Evolutionary conservation across 2,113 vertebrate genomes (phyloP).

Genomic region (Pristiophorus japonicus): DNA sequence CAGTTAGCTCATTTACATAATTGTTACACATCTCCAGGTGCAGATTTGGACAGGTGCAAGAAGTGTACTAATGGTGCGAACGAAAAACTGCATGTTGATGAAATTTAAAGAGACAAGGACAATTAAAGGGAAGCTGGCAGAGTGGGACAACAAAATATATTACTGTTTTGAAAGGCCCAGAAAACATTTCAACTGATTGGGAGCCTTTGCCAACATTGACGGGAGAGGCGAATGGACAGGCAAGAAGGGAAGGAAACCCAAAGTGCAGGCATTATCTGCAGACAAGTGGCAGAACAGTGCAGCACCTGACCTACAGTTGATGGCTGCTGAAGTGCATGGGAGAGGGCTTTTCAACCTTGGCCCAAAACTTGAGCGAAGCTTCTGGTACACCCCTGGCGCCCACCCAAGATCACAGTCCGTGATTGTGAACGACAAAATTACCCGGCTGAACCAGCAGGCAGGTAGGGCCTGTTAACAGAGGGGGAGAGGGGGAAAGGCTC

Average conservation of each 20-base stretch:
- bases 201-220: background rate
- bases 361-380: background rate
- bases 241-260: background rate
- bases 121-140: background rate
- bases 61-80: background rate
- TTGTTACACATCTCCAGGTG: background rate
- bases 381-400: background rate
- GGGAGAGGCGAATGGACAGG: too few species aligned
- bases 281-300: background rate
- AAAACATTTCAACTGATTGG: background rate
- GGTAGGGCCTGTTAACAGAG: background rate
- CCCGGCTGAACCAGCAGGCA: background rate
- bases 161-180: background rate
- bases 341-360: background rate
- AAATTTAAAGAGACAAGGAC: background rate
- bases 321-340: background rate
- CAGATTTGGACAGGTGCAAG: background rate
- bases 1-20: background rate
- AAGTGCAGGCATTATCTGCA: background rate
- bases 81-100: background rate
- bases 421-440: background rate
- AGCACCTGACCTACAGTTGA: background rate
- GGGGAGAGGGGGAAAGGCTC: background rate
- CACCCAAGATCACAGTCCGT: background rate
- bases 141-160: background rate